A percentile compares a stretch with the other conserved stretches of the same genome.
These are phyloP conservation scores for Chironomus riparius DNA, from an alignment of 2,888 invertebrate genomes.

Conservation along the genomic window DNA sequence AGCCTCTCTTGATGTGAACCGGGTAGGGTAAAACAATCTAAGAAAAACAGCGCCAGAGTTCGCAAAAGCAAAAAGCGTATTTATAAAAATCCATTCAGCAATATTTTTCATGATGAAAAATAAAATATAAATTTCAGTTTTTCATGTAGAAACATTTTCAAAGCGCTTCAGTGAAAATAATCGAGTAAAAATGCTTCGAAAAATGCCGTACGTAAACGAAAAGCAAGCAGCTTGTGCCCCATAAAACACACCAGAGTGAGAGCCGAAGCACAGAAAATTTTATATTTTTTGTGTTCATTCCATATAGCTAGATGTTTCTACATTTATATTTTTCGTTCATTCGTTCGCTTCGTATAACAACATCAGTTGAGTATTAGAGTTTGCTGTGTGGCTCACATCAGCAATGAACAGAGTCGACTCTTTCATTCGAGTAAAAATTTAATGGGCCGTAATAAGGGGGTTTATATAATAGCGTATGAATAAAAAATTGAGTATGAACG, in stretches of 20 bases:
- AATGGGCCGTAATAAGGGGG: constrained; percentile 1
- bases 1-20: constrained; percentile 18
- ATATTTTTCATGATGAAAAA: constrained; percentile 28
- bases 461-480: too few relatives aligned
- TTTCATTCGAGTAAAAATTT: neutral
- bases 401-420: constrained; percentile 11
- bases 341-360: constrained; percentile 27
- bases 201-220: constrained; percentile 27
- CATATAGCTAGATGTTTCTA: constrained; percentile 26
- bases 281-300: constrained; percentile 25
- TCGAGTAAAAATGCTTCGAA: constrained; percentile 27
- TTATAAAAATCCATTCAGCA: constrained; percentile 28
- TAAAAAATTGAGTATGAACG: neutral
- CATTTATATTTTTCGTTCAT: constrained; percentile 26
- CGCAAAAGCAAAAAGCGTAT: constrained; percentile 27
- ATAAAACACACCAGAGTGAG: constrained; percentile 27
- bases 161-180: constrained; percentile 25
- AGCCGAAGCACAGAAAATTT: constrained; percentile 24
- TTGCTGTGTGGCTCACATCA: constrained; percentile 28
- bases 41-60: constrained; percentile 26
- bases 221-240: constrained; percentile 28
- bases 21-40: constrained; percentile 27
- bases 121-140: constrained; percentile 28
- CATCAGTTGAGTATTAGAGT: constrained; percentile 27
- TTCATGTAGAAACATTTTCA: constrained; percentile 26